Evolutionary conservation across 1,140 invertebrate genomes (phyloP).

Genomic region (Ceratoteleas bidentatus): DNA sequence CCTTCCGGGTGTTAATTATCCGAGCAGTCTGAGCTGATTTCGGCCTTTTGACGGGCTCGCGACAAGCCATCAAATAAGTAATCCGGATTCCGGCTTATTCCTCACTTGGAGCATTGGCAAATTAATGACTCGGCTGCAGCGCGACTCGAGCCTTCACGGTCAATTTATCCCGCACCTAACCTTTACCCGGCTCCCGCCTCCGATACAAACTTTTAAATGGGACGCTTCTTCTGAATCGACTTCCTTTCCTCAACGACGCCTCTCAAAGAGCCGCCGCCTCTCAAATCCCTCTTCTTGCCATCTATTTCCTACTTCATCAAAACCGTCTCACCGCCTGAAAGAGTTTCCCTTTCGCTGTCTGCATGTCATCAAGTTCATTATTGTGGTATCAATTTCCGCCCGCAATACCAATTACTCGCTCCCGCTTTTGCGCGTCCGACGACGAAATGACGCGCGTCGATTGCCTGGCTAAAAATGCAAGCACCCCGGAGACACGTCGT

Average conservation of each 20-base stretch:
- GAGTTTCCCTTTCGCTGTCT: constrained; percentile 61
- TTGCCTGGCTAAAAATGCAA: constrained; percentile 33
- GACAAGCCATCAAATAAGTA: constrained; percentile 65
- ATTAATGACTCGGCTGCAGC: constrained; percentile 73
- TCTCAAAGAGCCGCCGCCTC: constrained; percentile 63
- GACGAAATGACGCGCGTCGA: constrained; percentile 29
- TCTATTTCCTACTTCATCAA: constrained; percentile 65
- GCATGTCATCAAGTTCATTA: constrained; percentile 73
- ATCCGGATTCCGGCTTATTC: constrained; percentile 71
- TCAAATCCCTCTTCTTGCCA: constrained; percentile 45
- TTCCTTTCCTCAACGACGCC: constrained; percentile 69
- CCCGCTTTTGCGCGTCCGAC: constrained; percentile 28
- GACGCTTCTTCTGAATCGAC: constrained; percentile 76
- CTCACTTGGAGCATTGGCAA: constrained; percentile 70
- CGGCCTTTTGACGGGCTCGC: constrained; percentile 24
- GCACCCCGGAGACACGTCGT: not conserved
- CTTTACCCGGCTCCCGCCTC: constrained; percentile 60
- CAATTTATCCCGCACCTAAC: constrained; percentile 74
- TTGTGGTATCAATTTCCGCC: constrained; percentile 71
- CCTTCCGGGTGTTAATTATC: constrained; percentile 41
- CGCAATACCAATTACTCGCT: constrained; percentile 65
- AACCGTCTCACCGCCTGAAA: constrained; percentile 47
- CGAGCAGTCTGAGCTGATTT: constrained; percentile 12
- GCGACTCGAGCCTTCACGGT: constrained; percentile 70
- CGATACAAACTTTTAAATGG: constrained; percentile 80